Percentiles rank a stretch among this genome's conserved stretches.
These are phyloP conservation scores for Ophion slaviceki DNA, from an alignment of 2,888 invertebrate genomes.

Conservation along the genomic window DNA sequence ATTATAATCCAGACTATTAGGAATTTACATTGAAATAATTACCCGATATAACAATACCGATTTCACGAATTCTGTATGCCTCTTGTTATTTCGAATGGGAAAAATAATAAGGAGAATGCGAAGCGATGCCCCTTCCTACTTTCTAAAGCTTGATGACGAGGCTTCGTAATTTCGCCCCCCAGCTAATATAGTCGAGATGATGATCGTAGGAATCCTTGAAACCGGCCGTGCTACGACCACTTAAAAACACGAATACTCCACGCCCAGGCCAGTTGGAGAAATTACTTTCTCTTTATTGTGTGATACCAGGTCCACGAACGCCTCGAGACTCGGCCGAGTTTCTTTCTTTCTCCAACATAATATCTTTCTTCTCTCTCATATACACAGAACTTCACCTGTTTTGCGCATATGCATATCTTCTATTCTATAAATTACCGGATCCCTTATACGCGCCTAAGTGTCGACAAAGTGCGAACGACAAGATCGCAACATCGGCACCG, in stretches of 20 bases:
- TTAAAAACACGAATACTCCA: slow-evolving; percentile 55
- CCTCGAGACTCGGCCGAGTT: slow-evolving; percentile 52
- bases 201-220: slow-evolving; percentile 48
- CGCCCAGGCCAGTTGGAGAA: slow-evolving; percentile 55
- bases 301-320: slow-evolving; percentile 46
- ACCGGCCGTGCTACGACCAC: slow-evolving; percentile 44
- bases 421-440: slow-evolving; percentile 21
- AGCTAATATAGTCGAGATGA: slow-evolving; percentile 42
- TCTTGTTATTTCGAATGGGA: slow-evolving; percentile 29
- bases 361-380: background rate
- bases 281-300: slow-evolving; percentile 65
- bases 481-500: background rate
- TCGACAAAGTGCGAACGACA: slow-evolving; percentile 32
- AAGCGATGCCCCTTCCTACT: slow-evolving; percentile 35
- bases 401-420: background rate
- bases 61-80: slow-evolving; percentile 19
- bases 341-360: slow-evolving; percentile 49
- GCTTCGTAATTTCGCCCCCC: slow-evolving; percentile 38
- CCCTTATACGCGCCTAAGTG: slow-evolving; percentile 43
- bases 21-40: slow-evolving; percentile 1
- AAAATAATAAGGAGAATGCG: slow-evolving; percentile 22
- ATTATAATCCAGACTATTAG: background rate
- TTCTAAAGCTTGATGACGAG: slow-evolving; percentile 58
- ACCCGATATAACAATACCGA: background rate
- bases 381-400: slow-evolving; percentile 15